Base-by-base conservation (phyloP, 2,113 vertebrate species). In the Synodontis membranacea region DNA sequence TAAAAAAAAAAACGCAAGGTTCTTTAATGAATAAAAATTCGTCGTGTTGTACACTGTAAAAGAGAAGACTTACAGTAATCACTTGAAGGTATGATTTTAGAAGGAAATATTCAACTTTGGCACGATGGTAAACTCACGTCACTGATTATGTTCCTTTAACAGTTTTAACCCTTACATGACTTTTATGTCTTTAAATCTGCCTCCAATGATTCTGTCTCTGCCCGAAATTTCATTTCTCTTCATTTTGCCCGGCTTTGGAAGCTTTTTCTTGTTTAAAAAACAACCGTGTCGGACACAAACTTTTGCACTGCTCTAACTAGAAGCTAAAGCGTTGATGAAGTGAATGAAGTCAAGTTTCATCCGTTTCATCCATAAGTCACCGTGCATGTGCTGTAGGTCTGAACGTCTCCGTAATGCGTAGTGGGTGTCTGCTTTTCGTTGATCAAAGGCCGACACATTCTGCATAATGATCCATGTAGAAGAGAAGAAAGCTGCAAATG, bases 391-490 rank as follows among this genome's bases (percentile, higher is more conserved):
- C 31, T 70, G 46, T 50, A 25, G 46, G 80, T 48, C 37, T 14
- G 34, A 66, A 52, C 23, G 46, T 31, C 54, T 64, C 14, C 12
- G 76, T 79, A 88, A 86, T 52, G 52, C 0, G 4, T 2, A 31
- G 17, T 46, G 74, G 21, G 75, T 42, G 76, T 70, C 84, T 86
- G 64, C 72, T n/a, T 64, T 60, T 28, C 64, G 44, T n/a, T 31
- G 64, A 72, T 86, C 85, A 82, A 74, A 86, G 48, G 4, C 62
- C 50, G 54, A 46, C 25, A 52, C 50, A 42, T 42, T 81, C 34
- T 2, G 4, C 78, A 72, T 86, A 58, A 86, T 56, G 78, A 81
- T 58, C 85, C 17, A 11, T 56, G 64, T 3, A 58, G 34, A 39
- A 62, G 66, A 82, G 66, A 48, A 58, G 66, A 58, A 39, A 28